These are phyloP conservation scores for Morone chrysops DNA, from an alignment of 2,113 vertebrate genomes.

Conservation along the genomic window DNA sequence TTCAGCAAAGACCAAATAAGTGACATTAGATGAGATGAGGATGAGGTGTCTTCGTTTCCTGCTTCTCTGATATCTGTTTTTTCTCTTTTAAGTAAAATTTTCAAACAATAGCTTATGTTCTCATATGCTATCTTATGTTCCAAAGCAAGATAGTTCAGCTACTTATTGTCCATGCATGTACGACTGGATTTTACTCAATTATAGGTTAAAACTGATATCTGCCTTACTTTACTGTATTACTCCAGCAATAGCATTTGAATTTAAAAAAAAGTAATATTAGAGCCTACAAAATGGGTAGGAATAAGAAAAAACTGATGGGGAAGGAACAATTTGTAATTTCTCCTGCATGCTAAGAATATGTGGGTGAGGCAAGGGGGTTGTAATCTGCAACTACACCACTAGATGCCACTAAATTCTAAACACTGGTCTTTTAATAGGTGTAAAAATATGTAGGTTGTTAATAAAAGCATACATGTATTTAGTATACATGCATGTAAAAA, in stretches of 20 bases:
- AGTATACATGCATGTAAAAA: not conserved
- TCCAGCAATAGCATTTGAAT: not conserved
- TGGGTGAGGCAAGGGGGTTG: too few relatives aligned
- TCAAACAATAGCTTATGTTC: not conserved
- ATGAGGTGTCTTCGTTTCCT: constrained; percentile 28
- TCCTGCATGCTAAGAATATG: too few relatives aligned
- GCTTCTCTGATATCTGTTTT: constrained; percentile 13
- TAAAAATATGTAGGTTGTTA: not conserved
- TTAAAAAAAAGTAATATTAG: not conserved
- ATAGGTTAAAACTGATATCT: too few relatives aligned
- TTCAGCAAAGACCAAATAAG: not conserved
- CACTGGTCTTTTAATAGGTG: too few relatives aligned
- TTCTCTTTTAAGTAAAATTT: not conserved
- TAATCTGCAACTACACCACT: too few relatives aligned
- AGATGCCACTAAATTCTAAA: too few relatives aligned
- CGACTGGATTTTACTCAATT: not conserved
- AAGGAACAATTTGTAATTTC: not conserved
- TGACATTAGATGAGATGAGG: not conserved
- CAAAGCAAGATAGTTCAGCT: not conserved
- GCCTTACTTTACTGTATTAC: not conserved
- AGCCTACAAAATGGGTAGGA: too few relatives aligned
- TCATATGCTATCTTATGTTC: too few relatives aligned
- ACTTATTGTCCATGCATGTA: not conserved
- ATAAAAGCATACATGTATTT: not conserved
- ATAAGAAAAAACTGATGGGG: not conserved